phyloP scores from a whole-genome alignment of 2,888 invertebrate species.

The Spialia ferax region DNA sequence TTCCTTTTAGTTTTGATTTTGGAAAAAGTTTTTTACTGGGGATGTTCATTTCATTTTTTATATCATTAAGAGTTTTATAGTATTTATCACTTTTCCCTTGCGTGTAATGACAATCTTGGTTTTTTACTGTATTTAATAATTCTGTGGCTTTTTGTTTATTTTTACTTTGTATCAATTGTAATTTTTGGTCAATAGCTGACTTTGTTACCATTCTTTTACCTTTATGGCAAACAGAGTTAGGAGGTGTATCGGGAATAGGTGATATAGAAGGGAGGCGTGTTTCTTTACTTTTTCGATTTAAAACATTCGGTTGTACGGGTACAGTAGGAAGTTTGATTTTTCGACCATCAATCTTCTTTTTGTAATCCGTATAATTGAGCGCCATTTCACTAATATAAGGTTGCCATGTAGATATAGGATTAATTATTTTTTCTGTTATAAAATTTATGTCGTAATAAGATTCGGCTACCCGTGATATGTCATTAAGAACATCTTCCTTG shows the following conservation, averaged over 20 bases:
- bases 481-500: slow-evolving; percentile 74
- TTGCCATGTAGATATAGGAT: slow-evolving; percentile 79
- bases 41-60: slow-evolving; percentile 61
- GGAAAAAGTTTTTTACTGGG: slow-evolving; percentile 50
- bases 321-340: slow-evolving; percentile 67
- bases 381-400: slow-evolving; percentile 77
- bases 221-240: slow-evolving; percentile 60
- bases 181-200: slow-evolving; percentile 66
- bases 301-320: slow-evolving; percentile 68
- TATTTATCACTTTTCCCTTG: slow-evolving; percentile 62
- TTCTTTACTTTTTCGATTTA: slow-evolving; percentile 63
- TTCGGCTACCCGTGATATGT: slow-evolving; percentile 78
- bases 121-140: slow-evolving; percentile 66
- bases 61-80: slow-evolving; percentile 55
- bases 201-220: slow-evolving; percentile 70
- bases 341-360: slow-evolving; percentile 63
- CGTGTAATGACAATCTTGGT: slow-evolving; percentile 61
- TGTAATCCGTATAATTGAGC: slow-evolving; percentile 66
- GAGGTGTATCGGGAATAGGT: slow-evolving; percentile 58
- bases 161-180: slow-evolving; percentile 65
- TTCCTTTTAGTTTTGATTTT: slow-evolving; percentile 49
- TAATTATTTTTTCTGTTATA: slow-evolving; percentile 79
- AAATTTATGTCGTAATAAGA: slow-evolving; percentile 80
- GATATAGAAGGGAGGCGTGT: slow-evolving; percentile 28
- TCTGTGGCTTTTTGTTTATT: slow-evolving; percentile 68